These are phyloP conservation scores for Indicator indicator DNA, from an alignment of 2,113 vertebrate species.

Conservation along the genomic window DNA sequence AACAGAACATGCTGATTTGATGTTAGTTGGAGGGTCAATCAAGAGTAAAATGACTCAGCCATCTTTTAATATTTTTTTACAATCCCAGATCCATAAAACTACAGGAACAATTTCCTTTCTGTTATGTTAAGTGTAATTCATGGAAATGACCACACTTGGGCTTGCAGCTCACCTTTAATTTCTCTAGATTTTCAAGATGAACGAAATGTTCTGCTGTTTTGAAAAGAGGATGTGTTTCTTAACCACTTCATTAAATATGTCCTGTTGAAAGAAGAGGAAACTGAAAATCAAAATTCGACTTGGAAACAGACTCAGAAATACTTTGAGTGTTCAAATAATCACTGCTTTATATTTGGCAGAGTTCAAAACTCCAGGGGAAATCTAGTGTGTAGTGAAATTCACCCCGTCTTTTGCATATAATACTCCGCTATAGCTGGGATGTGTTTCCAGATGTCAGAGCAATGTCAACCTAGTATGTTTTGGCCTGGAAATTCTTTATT, in stretches of 20 bases:
- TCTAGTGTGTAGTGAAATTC: neutral
- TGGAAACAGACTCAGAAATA: neutral
- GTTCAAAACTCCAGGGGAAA: neutral
- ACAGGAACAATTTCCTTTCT: neutral
- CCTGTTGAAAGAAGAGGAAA: conserved; percentile 33
- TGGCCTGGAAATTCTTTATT: neutral
- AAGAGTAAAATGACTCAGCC: neutral
- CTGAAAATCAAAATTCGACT: neutral
- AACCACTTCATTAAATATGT: conserved; percentile 34
- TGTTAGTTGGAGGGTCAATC: neutral
- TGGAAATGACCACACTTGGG: neutral
- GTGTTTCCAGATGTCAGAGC: neutral
- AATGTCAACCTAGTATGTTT: neutral
- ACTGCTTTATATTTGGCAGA: neutral
- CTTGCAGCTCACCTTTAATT: conserved; percentile 11
- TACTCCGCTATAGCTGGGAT: neutral
- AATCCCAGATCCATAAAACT: neutral
- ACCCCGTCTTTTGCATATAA: neutral
- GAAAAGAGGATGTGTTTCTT: conserved; percentile 44
- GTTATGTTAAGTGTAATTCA: neutral
- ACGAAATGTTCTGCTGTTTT: conserved; percentile 28
- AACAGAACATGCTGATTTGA: neutral
- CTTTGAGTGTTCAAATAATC: conserved; percentile 25
- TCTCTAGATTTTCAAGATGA: neutral
- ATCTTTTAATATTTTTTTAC: neutral